These are phyloP conservation scores for Eucidaris tribuloides DNA, from an alignment of 35 echinoderm and acorn worm species.

Conservation along the genomic window DNA sequence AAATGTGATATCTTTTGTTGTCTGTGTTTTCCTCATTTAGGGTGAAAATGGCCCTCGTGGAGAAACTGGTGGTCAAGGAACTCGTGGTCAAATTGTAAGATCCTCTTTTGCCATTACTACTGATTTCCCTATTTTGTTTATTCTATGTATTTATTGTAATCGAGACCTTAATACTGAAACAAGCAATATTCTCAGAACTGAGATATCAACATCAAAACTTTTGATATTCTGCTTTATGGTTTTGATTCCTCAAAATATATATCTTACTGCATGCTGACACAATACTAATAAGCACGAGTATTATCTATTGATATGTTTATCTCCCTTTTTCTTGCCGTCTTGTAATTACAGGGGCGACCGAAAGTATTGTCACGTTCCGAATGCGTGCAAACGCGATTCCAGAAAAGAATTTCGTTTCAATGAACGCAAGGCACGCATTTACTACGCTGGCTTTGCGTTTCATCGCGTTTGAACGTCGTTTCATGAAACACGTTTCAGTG, in stretches of 20 bases:
- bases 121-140: not conserved
- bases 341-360: too few species aligned
- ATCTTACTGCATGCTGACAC: too few species aligned
- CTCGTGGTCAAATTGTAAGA: slow-evolving; percentile 4
- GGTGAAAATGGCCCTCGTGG: slow-evolving; percentile 23
- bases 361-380: too few species aligned
- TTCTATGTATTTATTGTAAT: not conserved
- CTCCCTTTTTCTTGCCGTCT: not conserved
- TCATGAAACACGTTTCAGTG: too few species aligned
- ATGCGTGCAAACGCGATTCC: too few species aligned
- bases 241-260: too few species aligned
- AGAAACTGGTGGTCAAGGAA: slow-evolving; percentile 3
- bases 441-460: too few species aligned
- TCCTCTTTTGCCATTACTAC: not conserved
- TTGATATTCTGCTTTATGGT: not conserved
- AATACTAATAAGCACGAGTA: too few species aligned
- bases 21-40: not conserved
- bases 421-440: too few species aligned
- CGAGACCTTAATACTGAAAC: not conserved
- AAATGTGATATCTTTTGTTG: not conserved
- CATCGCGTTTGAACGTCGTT: too few species aligned
- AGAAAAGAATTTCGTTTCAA: too few species aligned
- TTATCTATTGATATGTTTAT: too few species aligned
- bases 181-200: not conserved
- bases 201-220: not conserved